These are phyloP conservation scores for Dyspetes luteomarginatus DNA, from an alignment of 2,888 invertebrate genomes.

Conservation along the genomic window DNA sequence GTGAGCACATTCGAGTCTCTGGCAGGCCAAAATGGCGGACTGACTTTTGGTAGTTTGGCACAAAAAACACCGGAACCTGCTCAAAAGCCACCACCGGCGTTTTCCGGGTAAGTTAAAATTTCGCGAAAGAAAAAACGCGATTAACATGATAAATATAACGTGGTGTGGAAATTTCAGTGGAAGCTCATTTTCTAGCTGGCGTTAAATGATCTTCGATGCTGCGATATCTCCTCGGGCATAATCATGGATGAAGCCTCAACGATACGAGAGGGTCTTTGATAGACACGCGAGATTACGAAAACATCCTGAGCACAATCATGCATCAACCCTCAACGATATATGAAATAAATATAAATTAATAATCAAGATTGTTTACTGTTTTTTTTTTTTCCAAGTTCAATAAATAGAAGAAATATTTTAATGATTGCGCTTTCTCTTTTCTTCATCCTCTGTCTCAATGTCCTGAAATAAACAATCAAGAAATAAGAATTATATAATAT, in stretches of 20 bases:
- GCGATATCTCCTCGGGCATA: not conserved
- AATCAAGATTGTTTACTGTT: constrained; percentile 30
- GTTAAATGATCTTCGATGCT: constrained; percentile 69
- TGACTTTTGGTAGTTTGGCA: constrained; percentile 76
- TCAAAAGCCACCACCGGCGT: constrained; percentile 76
- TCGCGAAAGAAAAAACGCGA: not conserved
- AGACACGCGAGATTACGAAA: not conserved
- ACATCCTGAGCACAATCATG: no score
- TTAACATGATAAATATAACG: constrained; percentile 17
- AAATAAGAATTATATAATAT: no score
- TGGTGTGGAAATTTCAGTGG: constrained; percentile 74
- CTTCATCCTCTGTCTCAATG: no score
- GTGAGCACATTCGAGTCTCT: constrained; percentile 79
- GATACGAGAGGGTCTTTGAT: no score
- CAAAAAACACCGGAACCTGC: constrained; percentile 76
- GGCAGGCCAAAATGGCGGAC: constrained; percentile 77
- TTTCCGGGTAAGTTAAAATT: constrained; percentile 75
- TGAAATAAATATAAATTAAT: not conserved
- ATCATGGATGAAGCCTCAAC: not conserved
- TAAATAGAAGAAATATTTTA: constrained; percentile 31
- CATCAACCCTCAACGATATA: no score
- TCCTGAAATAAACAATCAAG: no score
- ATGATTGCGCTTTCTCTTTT: not conserved
- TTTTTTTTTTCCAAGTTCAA: constrained; percentile 39
- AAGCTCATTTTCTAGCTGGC: constrained; percentile 81